Percentiles rank a stretch among this genome's conserved stretches.
phyloP scores from a whole-genome alignment of 1,140 invertebrate genomes.

The Drosophila santomea region DNA sequence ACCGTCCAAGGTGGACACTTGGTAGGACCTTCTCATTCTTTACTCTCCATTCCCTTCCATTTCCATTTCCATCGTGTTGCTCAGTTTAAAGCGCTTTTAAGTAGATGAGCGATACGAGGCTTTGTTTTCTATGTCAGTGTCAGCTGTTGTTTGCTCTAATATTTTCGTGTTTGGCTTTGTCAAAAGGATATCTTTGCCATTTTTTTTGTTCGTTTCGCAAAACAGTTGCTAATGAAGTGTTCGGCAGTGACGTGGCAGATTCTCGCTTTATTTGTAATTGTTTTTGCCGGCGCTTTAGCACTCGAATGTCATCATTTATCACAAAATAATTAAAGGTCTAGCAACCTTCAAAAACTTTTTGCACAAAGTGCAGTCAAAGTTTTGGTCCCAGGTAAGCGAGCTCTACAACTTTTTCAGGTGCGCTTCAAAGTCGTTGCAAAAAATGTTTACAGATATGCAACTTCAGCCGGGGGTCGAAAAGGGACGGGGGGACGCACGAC shows the following conservation, averaged over 20 bases:
- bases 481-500: conserved; percentile 26
- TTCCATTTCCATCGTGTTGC: conserved; percentile 31
- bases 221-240: conserved; percentile 82
- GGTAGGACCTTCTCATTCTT: conserved; percentile 7
- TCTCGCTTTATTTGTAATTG: conserved; percentile 48
- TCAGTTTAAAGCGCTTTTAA: conserved; percentile 78
- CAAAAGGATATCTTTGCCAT: neutral
- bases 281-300: conserved; percentile 38
- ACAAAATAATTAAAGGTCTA: conserved; percentile 84
- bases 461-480: neutral
- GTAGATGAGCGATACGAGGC: conserved; percentile 43
- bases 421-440: conserved; percentile 68
- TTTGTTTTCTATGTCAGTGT: conserved; percentile 64
- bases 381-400: conserved; percentile 40
- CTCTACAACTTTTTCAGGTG: conserved; percentile 70
- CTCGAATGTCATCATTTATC: conserved; percentile 84
- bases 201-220: conserved; percentile 2
- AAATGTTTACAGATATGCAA: conserved; percentile 81
- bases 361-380: conserved; percentile 53
- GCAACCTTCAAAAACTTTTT: conserved; percentile 48
- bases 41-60: too few species aligned
- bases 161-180: conserved; percentile 73
- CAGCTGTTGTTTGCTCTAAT: conserved; percentile 77
- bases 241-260: conserved; percentile 37
- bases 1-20: conserved; percentile 59